Conservation (phyloP, 2,888 invertebrate genomes). For the Kryphioiulus occultus region DNA sequence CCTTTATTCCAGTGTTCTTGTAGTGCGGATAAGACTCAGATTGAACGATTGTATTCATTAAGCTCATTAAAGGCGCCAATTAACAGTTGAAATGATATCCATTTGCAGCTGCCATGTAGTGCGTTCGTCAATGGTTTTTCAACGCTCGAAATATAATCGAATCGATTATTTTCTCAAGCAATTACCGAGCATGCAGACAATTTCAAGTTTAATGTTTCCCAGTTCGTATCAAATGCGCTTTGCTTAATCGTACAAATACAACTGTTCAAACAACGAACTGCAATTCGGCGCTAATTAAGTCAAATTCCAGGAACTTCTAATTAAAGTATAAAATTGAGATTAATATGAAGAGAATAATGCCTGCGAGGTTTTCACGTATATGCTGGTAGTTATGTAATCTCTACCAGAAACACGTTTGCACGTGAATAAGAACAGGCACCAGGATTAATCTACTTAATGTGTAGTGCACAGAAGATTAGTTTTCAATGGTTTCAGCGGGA, state of each 20-base stretch:
- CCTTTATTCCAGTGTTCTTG: neutral
- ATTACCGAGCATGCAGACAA: neutral
- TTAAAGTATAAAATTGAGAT: constrained; percentile 27
- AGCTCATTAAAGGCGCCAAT: constrained; percentile 19
- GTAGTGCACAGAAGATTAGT: neutral
- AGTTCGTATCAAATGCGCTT: neutral
- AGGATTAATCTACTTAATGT: constrained; percentile 26
- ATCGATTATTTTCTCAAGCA: neutral
- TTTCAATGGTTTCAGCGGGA: constrained; percentile 28
- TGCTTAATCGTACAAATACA: neutral
- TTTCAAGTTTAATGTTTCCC: neutral
- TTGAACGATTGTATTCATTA: neutral
- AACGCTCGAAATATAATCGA: constrained; percentile 1
- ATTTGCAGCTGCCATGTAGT: neutral
- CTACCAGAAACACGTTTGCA: neutral
- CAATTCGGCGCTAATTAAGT: neutral
- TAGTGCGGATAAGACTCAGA: neutral
- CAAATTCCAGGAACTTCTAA: constrained; percentile 1
- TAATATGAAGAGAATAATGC: neutral
- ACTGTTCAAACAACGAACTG: neutral
- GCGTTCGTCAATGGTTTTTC: neutral
- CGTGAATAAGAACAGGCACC: constrained; percentile 7
- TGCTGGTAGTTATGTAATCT: neutral
- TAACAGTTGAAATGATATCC: neutral
- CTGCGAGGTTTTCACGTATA: neutral